phyloP scores from a whole-genome alignment of 2,888 invertebrate genomes.

The Cheilosia grossa region DNA sequence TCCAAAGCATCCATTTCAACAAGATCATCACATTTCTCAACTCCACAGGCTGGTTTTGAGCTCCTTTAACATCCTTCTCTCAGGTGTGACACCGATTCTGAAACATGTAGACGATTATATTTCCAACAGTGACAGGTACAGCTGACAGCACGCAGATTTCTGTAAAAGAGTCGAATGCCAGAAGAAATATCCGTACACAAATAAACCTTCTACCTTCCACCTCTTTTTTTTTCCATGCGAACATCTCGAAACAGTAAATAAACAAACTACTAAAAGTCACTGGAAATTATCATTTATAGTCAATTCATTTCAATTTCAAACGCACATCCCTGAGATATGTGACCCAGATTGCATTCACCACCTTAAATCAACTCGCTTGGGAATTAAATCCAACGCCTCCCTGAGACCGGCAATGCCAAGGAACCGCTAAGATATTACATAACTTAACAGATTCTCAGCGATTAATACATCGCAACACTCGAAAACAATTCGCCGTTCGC shows the following conservation, averaged over 20 bases:
- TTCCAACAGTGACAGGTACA: too few relatives aligned
- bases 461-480: slow-evolving; percentile 54
- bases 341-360: slow-evolving; percentile 43
- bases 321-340: slow-evolving; percentile 32
- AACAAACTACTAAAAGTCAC: slow-evolving; percentile 42
- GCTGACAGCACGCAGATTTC: too few relatives aligned
- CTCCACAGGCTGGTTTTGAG: too few relatives aligned
- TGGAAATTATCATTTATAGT: slow-evolving; percentile 40
- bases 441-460: slow-evolving; percentile 58
- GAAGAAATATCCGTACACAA: too few relatives aligned
- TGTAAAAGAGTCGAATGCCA: too few relatives aligned
- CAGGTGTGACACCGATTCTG: too few relatives aligned
- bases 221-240: background rate
- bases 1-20: too few relatives aligned
- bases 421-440: slow-evolving; percentile 46
- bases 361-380: slow-evolving; percentile 47
- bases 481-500: slow-evolving; percentile 60
- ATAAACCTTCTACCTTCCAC: background rate
- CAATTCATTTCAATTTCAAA: slow-evolving; percentile 48
- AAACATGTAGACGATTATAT: too few relatives aligned
- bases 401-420: slow-evolving; percentile 10
- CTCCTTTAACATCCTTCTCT: too few relatives aligned
- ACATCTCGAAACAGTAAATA: slow-evolving; percentile 13
- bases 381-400: slow-evolving; percentile 43
- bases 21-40: too few relatives aligned